Conservation (phyloP, 1,140 invertebrate genomes). For the Hestina assimilis region DNA sequence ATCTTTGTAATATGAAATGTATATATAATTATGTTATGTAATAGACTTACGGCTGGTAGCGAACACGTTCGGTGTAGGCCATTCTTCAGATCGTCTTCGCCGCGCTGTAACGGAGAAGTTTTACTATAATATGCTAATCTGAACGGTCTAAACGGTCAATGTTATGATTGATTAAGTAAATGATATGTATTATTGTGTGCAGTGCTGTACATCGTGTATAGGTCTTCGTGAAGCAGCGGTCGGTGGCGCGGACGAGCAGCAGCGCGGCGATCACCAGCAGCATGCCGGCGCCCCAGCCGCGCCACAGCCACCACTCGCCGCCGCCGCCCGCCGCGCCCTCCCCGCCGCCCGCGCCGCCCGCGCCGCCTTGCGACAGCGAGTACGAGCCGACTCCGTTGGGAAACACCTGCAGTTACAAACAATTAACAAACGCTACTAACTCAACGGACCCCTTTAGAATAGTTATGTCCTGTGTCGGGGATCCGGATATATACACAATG, state of each 20-base stretch:
- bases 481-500: too few relatives aligned
- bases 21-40: too few relatives aligned
- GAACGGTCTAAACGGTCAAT: too few relatives aligned
- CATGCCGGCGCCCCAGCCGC: slow-evolving; percentile 45
- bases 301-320: slow-evolving; percentile 25
- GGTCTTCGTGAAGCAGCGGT: slow-evolving; percentile 43
- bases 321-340: neutral
- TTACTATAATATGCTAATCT: neutral
- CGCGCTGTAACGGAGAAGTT: neutral
- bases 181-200: too few relatives aligned
- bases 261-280: slow-evolving; percentile 44
- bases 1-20: too few relatives aligned
- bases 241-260: slow-evolving; percentile 46
- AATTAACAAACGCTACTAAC: too few relatives aligned
- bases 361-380: too few relatives aligned
- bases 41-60: slow-evolving; percentile 55
- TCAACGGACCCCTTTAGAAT: too few relatives aligned
- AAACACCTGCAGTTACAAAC: too few relatives aligned
- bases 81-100: slow-evolving; percentile 46
- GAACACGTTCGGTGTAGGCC: slow-evolving; percentile 48
- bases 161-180: too few relatives aligned
- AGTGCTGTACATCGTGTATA: slow-evolving; percentile 40
- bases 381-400: too few relatives aligned
- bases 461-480: too few relatives aligned
- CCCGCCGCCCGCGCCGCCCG: neutral